Evolutionary conservation across 2,797 vertebrate genomes (phyloP).

Genomic region (Dromococcyx pavoninus): DNA sequence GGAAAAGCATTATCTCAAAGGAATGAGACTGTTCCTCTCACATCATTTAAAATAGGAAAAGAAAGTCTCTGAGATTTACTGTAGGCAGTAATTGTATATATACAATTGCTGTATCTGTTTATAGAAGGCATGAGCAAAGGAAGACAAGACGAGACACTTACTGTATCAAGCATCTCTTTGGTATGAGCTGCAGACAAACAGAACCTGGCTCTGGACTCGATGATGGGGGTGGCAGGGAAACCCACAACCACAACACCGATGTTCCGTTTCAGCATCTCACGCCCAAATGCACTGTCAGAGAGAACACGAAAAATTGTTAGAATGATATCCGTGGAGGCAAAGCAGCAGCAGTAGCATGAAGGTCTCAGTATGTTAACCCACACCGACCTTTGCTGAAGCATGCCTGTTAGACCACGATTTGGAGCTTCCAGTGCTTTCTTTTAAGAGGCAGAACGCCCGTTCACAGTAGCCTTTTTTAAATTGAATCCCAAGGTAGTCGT

Average conservation of each 20-base stretch:
- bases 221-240: conserved; percentile 96
- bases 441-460: not conserved
- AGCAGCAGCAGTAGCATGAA: not conserved
- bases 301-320: not conserved
- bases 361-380: not conserved
- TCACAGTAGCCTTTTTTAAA: conserved; percentile 32
- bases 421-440: not conserved
- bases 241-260: conserved; percentile 95
- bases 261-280: conserved; percentile 95
- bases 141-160: conserved; percentile 74
- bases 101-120: not conserved
- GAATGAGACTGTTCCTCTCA: not conserved
- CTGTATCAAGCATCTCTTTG: conserved; percentile 91
- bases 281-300: conserved; percentile 87
- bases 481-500: conserved; percentile 2
- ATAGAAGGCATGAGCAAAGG: not conserved
- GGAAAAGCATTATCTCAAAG: not conserved
- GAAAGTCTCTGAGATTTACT: not conserved
- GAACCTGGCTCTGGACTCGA: conserved; percentile 95
- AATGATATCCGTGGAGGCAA: not conserved
- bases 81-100: not conserved
- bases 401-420: not conserved
- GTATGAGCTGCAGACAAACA: conserved; percentile 94
- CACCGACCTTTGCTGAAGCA: not conserved
- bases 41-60: not conserved